Conservation (phyloP, 2,113 vertebrate genomes). For the Catharus fuscescens region DNA sequence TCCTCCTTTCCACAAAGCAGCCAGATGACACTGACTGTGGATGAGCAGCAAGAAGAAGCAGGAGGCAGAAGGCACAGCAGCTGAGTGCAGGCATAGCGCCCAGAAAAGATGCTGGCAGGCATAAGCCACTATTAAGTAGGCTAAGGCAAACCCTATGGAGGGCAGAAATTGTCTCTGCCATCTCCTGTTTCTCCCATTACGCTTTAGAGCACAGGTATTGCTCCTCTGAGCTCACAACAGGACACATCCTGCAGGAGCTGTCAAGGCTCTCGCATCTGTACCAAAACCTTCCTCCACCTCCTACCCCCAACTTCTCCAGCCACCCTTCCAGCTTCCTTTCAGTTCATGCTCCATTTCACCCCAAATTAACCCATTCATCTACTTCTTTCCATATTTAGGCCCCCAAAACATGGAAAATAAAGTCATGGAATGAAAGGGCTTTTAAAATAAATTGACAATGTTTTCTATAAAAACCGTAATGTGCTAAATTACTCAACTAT, state of each 20-base stretch:
- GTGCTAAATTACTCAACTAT: background rate
- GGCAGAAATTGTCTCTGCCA: background rate
- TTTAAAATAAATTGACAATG: background rate
- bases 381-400: background rate
- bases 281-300: background rate
- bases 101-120: background rate
- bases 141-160: background rate
- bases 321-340: background rate
- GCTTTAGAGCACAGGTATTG: accelerated
- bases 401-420: background rate
- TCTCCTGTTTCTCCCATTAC: background rate
- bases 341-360: background rate
- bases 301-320: accelerated
- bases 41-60: background rate
- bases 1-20: background rate
- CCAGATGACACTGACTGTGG: background rate
- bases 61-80: background rate
- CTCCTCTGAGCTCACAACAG: background rate
- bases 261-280: accelerated
- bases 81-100: accelerated
- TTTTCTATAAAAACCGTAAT: background rate
- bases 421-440: background rate
- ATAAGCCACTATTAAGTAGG: background rate
- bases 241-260: background rate
- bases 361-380: background rate